Percentiles rank a stretch among this genome's conserved stretches.
These are phyloP conservation scores for Aotus griseimembra DNA, from an alignment of 2,797 vertebrate genomes.

Conservation along the genomic window DNA sequence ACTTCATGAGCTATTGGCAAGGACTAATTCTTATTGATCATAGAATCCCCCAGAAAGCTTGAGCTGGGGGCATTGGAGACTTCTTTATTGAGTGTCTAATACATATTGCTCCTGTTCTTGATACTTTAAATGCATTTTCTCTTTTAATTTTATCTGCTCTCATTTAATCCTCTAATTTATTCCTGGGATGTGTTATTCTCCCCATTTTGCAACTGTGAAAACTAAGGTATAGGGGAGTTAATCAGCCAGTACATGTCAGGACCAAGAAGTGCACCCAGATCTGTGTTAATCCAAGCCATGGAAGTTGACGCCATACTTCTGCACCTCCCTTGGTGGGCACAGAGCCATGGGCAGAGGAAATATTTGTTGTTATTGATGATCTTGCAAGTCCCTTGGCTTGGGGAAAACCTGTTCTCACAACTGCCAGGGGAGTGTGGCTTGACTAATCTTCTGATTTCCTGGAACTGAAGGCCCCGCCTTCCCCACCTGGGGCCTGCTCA, in stretches of 20 bases:
- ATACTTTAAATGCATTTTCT: not conserved
- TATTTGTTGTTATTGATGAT: constrained; percentile 50
- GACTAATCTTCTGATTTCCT: constrained; percentile 69
- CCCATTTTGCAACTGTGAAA: constrained; percentile 12
- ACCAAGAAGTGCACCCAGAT: not conserved
- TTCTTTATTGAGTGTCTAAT: not conserved
- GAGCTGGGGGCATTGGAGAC: not conserved
- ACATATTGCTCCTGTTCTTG: not conserved
- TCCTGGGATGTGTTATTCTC: not conserved
- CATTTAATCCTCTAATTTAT: not conserved
- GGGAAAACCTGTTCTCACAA: constrained; percentile 71
- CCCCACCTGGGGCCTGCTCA: constrained; percentile 32
- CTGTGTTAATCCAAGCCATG: not conserved
- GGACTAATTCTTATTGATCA: not conserved
- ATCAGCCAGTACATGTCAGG: not conserved
- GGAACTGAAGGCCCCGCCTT: constrained; percentile 52
- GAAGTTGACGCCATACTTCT: not conserved
- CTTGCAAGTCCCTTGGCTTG: constrained; percentile 45
- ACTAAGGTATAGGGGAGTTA: not conserved
- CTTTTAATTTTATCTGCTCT: not conserved
- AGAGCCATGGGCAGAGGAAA: not conserved
- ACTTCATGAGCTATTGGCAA: not conserved
- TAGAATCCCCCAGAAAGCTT: not conserved
- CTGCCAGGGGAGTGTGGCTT: constrained; percentile 64
- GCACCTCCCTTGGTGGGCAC: not conserved